Conservation (phyloP, 2,113 vertebrate species). For the Microcebus griseorufus region DNA sequence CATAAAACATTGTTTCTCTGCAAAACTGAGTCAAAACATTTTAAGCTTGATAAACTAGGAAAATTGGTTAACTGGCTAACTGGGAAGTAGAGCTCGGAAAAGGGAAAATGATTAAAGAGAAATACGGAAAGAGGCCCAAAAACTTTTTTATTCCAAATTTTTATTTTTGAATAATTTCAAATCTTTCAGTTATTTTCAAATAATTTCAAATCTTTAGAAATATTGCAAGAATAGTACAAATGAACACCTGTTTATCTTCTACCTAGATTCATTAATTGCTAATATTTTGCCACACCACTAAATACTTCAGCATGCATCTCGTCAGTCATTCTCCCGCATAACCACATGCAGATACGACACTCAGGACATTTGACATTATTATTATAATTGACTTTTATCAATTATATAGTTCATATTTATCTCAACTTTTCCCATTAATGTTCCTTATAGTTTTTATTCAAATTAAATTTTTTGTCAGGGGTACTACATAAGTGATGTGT, state of each 20-base stretch:
- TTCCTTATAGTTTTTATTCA: neutral
- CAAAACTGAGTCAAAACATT: neutral
- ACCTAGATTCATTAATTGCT: neutral
- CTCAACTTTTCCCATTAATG: neutral
- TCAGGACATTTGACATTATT: no score
- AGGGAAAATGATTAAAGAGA: neutral
- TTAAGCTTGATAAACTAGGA: neutral
- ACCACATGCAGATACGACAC: rapidly evolving
- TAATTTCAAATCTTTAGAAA: neutral
- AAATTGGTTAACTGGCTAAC: neutral
- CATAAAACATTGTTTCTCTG: neutral
- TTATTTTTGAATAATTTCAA: neutral
- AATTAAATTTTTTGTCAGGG: neutral
- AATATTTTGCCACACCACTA: neutral
- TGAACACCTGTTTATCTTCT: neutral
- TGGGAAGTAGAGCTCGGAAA: neutral
- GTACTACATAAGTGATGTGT: neutral
- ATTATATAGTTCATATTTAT: neutral
- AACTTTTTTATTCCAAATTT: neutral
- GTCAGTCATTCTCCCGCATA: neutral
- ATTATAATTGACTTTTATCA: neutral
- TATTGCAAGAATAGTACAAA: neutral
- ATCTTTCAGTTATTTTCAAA: neutral
- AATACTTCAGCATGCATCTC: neutral
- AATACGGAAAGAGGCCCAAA: neutral